A percentile compares a stretch with the other conserved stretches of the same genome.
phyloP scores from a whole-genome alignment of 1,140 invertebrate genomes.

The Drosophila carrolli region DNA sequence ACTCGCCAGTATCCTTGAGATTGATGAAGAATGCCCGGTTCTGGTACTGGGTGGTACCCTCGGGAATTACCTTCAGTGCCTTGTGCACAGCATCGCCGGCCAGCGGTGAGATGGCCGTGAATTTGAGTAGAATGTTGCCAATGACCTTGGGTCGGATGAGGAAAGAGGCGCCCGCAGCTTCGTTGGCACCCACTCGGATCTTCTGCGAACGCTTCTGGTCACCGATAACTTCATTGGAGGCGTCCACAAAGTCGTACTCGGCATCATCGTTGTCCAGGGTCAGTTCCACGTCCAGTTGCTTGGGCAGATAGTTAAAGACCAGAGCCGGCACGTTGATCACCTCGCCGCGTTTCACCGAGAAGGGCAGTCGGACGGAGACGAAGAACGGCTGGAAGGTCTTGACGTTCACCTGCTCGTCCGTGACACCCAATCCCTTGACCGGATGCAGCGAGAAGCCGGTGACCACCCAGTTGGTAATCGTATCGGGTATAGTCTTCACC shows the following conservation, averaged over 20 bases:
- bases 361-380: conserved; percentile 91
- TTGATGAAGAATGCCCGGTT: conserved; percentile 92
- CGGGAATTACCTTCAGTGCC: conserved; percentile 90
- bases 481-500: conserved; percentile 89
- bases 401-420: conserved; percentile 89
- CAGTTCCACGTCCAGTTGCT: conserved; percentile 92
- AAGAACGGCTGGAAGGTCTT: conserved; percentile 96
- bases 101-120: conserved; percentile 88
- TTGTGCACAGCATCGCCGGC: conserved; percentile 91
- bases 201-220: conserved; percentile 87
- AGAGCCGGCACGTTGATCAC: conserved; percentile 77
- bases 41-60: conserved; percentile 91
- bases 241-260: conserved; percentile 91
- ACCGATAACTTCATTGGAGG: conserved; percentile 85
- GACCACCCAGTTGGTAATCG: conserved; percentile 96
- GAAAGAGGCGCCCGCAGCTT: conserved; percentile 90
- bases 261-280: conserved; percentile 92
- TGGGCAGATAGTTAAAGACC: conserved; percentile 85
- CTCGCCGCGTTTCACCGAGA: conserved; percentile 91
- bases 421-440: conserved; percentile 93
- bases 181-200: conserved; percentile 88
- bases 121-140: conserved; percentile 91
- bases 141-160: conserved; percentile 91
- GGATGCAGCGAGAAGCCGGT: conserved; percentile 96
- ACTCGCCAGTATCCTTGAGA: conserved; percentile 86